Conservation (phyloP, 2,113 vertebrate species). For the Prochilodus magdalenae region DNA sequence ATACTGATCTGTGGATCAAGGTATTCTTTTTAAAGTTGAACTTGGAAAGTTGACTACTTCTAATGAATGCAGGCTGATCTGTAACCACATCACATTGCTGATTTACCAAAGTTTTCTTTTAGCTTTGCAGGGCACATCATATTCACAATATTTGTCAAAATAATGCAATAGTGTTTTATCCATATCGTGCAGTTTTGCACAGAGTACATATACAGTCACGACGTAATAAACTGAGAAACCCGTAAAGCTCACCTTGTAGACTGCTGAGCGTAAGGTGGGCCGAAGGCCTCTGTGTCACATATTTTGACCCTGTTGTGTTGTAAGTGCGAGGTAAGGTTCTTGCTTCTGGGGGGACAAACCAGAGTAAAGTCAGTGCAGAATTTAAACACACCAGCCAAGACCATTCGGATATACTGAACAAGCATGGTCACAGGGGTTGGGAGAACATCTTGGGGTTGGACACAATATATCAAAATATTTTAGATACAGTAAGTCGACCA, state of each 20-base stretch:
- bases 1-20: background rate
- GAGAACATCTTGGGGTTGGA: no score
- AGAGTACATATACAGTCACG: no score
- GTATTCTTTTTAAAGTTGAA: background rate
- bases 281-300: constrained; percentile 77
- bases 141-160: no score
- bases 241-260: constrained; percentile 68
- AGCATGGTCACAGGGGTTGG: no score
- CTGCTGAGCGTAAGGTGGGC: constrained; percentile 78
- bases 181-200: no score
- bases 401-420: background rate
- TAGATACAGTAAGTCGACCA: no score
- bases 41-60: background rate
- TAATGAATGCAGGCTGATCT: background rate
- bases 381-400: constrained; percentile 7
- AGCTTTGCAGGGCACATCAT: no score
- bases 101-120: no score
- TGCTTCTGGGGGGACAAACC: constrained; percentile 69
- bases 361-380: constrained; percentile 30
- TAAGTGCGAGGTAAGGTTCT: constrained; percentile 75
- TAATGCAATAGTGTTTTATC: no score
- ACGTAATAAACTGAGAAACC: background rate
- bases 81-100: no score
- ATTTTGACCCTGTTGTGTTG: constrained; percentile 76
- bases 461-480: no score